Evolutionary conservation across 2,888 invertebrate species (phyloP).

Genomic region (Hanleya hanleyi): DNA sequence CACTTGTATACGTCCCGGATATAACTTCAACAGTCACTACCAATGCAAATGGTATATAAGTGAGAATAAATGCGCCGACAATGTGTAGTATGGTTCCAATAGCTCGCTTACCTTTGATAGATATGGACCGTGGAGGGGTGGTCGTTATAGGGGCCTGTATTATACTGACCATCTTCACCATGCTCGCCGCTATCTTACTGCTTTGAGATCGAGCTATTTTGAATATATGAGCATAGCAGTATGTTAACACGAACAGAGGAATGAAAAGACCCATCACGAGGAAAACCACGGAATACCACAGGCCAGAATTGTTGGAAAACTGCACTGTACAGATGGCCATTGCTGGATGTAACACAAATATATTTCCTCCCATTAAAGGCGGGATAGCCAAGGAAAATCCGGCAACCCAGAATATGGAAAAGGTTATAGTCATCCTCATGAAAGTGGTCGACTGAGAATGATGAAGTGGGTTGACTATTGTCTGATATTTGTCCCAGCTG

Average conservation of each 20-base stretch:
- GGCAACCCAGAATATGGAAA: constrained; percentile 53
- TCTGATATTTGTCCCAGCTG: constrained; percentile 67
- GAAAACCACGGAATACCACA: constrained; percentile 50
- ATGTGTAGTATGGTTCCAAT: constrained; percentile 65
- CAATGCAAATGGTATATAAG: constrained; percentile 61
- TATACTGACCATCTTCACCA: constrained; percentile 67
- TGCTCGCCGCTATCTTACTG: constrained; percentile 64
- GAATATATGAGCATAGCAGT: constrained; percentile 66
- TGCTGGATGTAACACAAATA: constrained; percentile 48
- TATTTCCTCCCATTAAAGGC: constrained; percentile 53
- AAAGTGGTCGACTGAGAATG: constrained; percentile 58
- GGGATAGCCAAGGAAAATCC: constrained; percentile 53
- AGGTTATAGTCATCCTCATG: constrained; percentile 54
- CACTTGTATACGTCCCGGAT: constrained; percentile 27
- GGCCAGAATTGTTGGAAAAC: constrained; percentile 40
- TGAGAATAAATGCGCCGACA: constrained; percentile 56
- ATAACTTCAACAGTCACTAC: constrained; percentile 46
- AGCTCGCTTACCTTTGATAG: constrained; percentile 60
- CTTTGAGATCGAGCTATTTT: constrained; percentile 63
- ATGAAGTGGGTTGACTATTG: constrained; percentile 61
- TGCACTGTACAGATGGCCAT: constrained; percentile 58
- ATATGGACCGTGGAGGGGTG: constrained; percentile 21
- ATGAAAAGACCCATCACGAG: constrained; percentile 50
- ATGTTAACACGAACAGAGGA: constrained; percentile 58
- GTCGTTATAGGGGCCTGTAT: constrained; percentile 63